Evolutionary conservation across 2,797 vertebrate genomes (phyloP).

Genomic region (Chaenodraco wilsoni): DNA sequence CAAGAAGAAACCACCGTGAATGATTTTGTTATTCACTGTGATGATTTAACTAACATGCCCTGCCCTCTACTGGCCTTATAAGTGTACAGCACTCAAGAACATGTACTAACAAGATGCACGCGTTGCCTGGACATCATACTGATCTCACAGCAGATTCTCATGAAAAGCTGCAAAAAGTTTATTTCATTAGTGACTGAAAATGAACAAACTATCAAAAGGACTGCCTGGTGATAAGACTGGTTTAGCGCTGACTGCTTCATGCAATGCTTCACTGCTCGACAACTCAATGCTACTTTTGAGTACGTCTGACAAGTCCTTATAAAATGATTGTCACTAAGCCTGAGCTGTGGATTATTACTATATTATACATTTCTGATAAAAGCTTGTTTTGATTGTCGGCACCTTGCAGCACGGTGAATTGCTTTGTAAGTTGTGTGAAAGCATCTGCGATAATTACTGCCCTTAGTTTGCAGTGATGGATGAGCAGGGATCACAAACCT

Average conservation of each 20-base stretch:
- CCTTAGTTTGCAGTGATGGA: slow-evolving; percentile 2
- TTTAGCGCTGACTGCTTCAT: not conserved
- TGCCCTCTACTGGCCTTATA: slow-evolving; percentile 51
- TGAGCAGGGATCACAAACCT: slow-evolving; percentile 79
- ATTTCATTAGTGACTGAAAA: not conserved
- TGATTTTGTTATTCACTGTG: not conserved
- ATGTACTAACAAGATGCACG: not conserved
- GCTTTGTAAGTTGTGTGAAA: not conserved
- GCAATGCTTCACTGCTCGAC: not conserved
- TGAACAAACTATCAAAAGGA: not conserved
- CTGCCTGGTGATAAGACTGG: not conserved
- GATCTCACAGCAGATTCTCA: not conserved
- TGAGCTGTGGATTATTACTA: not conserved
- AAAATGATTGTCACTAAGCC: not conserved
- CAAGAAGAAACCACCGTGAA: not conserved
- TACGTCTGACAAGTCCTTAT: not conserved
- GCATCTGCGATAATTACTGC: not conserved
- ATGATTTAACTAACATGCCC: not conserved
- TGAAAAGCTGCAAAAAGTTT: not conserved
- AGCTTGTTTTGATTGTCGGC: not conserved
- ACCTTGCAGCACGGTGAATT: not conserved
- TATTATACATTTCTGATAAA: not conserved
- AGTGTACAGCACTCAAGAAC: not conserved
- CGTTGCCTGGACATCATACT: not conserved
- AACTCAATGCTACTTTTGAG: not conserved